Percentiles rank a stretch among this genome's conserved stretches.
phyloP scores from a whole-genome alignment of 53 echinoderm and acorn worm species.

The Paracentrotus lividus region DNA sequence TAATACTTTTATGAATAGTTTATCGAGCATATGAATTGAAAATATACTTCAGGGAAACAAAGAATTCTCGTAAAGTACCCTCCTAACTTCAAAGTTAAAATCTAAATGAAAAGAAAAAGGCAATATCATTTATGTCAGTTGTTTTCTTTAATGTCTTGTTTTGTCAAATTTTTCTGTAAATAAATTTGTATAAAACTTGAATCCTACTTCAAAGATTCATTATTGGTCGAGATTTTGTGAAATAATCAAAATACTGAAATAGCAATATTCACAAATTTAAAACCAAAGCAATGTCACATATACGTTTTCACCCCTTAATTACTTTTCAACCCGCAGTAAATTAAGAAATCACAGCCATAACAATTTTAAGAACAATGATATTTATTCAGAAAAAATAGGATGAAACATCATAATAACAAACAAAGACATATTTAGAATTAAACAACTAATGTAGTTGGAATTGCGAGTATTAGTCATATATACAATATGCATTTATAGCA shows the following conservation, averaged over 20 bases:
- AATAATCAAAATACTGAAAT: neutral
- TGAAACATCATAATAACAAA: neutral
- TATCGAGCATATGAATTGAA: no score
- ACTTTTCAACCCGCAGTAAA: neutral
- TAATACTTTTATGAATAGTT: neutral
- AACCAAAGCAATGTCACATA: neutral
- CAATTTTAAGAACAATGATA: neutral
- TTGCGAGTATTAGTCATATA: neutral
- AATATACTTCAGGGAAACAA: no score
- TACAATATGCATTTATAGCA: neutral
- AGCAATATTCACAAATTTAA: neutral
- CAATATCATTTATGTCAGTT: neutral
- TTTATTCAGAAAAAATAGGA: conserved; percentile 1
- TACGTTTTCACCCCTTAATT: neutral
- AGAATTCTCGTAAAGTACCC: neutral
- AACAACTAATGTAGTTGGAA: neutral
- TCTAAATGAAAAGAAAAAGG: no score
- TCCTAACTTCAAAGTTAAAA: neutral
- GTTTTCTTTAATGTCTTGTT: neutral
- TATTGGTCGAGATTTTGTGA: neutral
- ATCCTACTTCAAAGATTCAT: neutral
- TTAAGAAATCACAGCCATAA: neutral
- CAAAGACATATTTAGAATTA: neutral
- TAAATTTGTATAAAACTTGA: neutral
- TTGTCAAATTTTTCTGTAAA: neutral